These are phyloP conservation scores for Petroica traversi DNA, from an alignment of 2,113 vertebrate species.

Conservation along the genomic window DNA sequence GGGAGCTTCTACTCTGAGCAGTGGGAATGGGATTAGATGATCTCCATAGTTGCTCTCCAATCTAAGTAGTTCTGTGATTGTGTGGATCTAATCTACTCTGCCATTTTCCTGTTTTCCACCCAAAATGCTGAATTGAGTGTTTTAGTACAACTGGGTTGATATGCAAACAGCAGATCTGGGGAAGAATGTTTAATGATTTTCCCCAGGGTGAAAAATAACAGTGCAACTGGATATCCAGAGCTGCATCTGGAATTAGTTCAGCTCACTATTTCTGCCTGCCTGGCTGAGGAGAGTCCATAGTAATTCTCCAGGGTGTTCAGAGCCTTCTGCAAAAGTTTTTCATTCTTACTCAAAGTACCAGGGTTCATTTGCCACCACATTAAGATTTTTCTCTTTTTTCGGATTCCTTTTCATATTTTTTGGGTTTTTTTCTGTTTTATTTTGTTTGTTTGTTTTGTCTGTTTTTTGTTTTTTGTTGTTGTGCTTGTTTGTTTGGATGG, in stretches of 20 bases:
- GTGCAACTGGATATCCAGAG: background rate
- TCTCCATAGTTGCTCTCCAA: background rate
- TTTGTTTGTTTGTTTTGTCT: no score
- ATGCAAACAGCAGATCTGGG: background rate
- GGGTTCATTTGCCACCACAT: background rate
- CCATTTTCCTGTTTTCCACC: background rate
- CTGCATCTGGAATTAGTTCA: background rate
- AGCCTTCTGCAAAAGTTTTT: background rate
- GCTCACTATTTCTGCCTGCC: background rate
- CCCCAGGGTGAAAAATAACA: background rate
- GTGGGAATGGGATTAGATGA: no score
- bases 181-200: background rate
- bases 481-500: no score
- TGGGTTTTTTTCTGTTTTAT: background rate
- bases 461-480: background rate
- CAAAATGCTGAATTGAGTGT: background rate
- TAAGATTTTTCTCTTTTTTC: background rate
- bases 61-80: background rate
- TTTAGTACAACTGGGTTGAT: background rate
- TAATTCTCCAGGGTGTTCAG: background rate
- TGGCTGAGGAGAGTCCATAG: background rate
- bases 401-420: background rate
- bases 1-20: background rate
- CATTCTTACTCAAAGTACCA: background rate
- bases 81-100: background rate